Base-by-base conservation (phyloP, 2,113 vertebrate genomes). In the Cettia cetti region DNA sequence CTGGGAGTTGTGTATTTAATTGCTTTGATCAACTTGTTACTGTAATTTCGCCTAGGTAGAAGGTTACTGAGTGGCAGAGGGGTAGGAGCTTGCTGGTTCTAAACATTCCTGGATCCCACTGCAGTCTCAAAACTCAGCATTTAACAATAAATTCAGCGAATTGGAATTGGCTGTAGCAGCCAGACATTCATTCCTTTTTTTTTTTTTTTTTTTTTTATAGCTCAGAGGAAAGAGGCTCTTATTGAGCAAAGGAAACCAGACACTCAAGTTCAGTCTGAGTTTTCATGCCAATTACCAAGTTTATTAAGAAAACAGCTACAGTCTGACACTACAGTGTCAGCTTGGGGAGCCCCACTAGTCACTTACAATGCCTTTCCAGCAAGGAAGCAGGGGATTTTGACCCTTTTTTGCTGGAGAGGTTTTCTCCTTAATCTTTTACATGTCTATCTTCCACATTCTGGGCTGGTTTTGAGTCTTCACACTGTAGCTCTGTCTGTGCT, bases 71-170 rank as follows among this genome's bases (percentile, higher is more conserved):
- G 69, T 16, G 49, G 47, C 60, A 71, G 60, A 82, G 31, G 47
- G 52, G 30, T 31, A 59, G 49, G 57, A 80, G 35, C 63, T 72
- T 47, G 17, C 60, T 89, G 64, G 5, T 90, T 75, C 91, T 77
- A 74, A 75, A 21, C 60, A 52, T 89, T 92, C 52, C 40, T 82
- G 57, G 45, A 83, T 90, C 56, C 33, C n/a, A 22, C 27, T 86
- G 44, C 35, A 22, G 72, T 69, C 86, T 75, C 72, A 64, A 70
- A 81, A 70, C 35, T 78, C 59, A 16, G 68, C 24, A 89, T 86
- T 92, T 92, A 94, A 77, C 84, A 70, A 56, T 82, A 94, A 94
- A 96, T 78, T 65, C 82, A 84, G 57, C 75, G 91, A 81, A 90
- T 50, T 40, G 9, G 52, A 42, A 27, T 16, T 88, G 76, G 13